Base-by-base conservation (phyloP, 2,113 vertebrate genomes). In the Channa argus region DNA sequence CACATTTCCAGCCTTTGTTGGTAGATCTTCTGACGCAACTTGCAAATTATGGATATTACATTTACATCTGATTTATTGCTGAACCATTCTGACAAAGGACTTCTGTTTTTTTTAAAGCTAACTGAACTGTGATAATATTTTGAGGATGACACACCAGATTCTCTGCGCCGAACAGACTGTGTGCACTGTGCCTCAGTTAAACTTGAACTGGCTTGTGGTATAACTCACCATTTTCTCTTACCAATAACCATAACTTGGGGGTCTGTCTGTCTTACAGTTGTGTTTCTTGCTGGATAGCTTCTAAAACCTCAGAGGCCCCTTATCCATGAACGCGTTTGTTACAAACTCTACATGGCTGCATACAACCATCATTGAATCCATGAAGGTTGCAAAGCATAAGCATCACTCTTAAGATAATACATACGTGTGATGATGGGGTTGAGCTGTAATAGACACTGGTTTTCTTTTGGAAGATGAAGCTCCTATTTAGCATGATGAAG, bases 401-500 rank as follows among this genome's bases (percentile, higher is more conserved):
- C 36, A 13, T 41, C 13, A 12, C 41, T 15, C 41, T 15, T 9
- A 11, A 58, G 51, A 53, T 64, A 10, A 63, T 6, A 61, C 3
- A 34, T 12, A 15, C 52, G 44, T 46, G 43, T 58, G 53, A 54
- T 10, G 64, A 53, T 24, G 10, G 15, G 37, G 15, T 38, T n/a
- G 65, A 79, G 13, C 8, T 15, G 13, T 15, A 74, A 79, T 58
- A 9, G 6, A 14, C 50, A 62, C 41, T 74, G 62, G 43, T 62
- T 86, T 64, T 74, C 59, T 74, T 83, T 73, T 68, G 15, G 12
- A 71, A 43, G 60, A 75, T 47, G 54, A 71, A 59, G 70, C 61
- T 77, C 15, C 14, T 14, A 47, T 73, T 64, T 39, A 64, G 37
- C 54, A 39, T 5, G 6, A 56, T 0, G 3, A 70, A 67, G 43